A percentile compares a stretch with the other conserved stretches of the same genome.
phyloP scores from a whole-genome alignment of 2,797 vertebrate genomes.

The Antrozous pallidus region DNA sequence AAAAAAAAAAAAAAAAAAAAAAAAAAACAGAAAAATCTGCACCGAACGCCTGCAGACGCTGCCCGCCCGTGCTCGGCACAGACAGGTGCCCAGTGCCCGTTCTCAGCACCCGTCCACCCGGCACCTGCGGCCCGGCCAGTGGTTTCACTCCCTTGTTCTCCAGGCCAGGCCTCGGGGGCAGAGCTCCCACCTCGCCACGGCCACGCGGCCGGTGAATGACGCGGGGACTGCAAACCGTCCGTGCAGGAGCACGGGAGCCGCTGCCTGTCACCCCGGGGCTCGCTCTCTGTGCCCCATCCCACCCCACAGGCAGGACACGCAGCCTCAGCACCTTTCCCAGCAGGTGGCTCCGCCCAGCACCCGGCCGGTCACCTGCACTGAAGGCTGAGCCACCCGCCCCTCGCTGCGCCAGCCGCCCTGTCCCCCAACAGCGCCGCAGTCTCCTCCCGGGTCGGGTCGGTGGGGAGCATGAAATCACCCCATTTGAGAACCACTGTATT shows the following conservation, averaged over 20 bases:
- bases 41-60: neutral
- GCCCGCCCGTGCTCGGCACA: accelerated
- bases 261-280: neutral
- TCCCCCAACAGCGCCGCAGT: neutral
- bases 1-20: no score
- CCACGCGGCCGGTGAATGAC: neutral
- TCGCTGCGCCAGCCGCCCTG: accelerated
- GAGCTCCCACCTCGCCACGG: neutral
- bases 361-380: accelerated
- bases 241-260: accelerated
- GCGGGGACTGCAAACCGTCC: neutral
- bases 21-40: neutral
- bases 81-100: accelerated
- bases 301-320: no score
- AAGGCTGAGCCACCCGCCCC: accelerated
- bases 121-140: accelerated
- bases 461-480: no score
- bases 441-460: neutral
- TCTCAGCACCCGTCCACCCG: accelerated
- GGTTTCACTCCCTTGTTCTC: no score
- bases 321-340: no score
- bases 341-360: neutral
- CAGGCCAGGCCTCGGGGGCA: neutral
- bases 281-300: no score
- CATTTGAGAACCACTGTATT: neutral